phyloP scores from a whole-genome alignment of 2,888 invertebrate genomes.

The Lasioglossum lativentre region DNA sequence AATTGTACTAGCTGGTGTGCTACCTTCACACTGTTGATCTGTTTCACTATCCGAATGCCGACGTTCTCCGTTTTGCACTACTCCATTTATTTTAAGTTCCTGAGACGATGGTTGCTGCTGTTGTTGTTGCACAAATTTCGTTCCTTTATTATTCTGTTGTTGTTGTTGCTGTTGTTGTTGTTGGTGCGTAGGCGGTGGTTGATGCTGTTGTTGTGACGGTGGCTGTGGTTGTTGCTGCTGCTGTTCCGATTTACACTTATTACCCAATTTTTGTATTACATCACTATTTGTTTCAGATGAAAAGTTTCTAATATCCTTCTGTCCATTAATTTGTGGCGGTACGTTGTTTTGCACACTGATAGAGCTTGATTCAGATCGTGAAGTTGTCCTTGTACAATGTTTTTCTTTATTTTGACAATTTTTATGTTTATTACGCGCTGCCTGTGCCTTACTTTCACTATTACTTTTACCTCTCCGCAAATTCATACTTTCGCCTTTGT shows the following conservation, averaged over 20 bases:
- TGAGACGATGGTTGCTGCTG: constrained; percentile 67
- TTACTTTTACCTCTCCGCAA: constrained; percentile 82
- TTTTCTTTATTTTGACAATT: constrained; percentile 84
- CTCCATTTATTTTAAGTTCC: constrained; percentile 76
- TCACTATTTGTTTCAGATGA: constrained; percentile 73
- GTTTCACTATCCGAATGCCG: constrained; percentile 80
- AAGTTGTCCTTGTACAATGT: constrained; percentile 79
- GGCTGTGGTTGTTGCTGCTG: constrained; percentile 63
- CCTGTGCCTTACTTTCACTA: constrained; percentile 85
- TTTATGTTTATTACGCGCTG: constrained; percentile 86
- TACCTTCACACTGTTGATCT: constrained; percentile 81
- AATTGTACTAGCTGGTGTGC: constrained; percentile 82
- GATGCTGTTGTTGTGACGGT: constrained; percentile 32
- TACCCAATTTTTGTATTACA: constrained; percentile 75
- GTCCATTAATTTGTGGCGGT: constrained; percentile 76
- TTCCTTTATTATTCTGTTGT: constrained; percentile 68
- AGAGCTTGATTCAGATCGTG: constrained; percentile 83
- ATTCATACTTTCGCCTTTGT: constrained; percentile 83
- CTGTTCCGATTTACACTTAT: constrained; percentile 72
- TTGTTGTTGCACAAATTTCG: constrained; percentile 74
- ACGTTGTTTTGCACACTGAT: constrained; percentile 72
- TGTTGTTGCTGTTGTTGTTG: constrained; percentile 28
- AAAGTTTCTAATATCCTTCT: constrained; percentile 78
- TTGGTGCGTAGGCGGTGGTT: constrained; percentile 59
- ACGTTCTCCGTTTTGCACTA: constrained; percentile 78